phyloP scores from a whole-genome alignment of 2,888 invertebrate genomes.

The Archips xylosteana region DNA sequence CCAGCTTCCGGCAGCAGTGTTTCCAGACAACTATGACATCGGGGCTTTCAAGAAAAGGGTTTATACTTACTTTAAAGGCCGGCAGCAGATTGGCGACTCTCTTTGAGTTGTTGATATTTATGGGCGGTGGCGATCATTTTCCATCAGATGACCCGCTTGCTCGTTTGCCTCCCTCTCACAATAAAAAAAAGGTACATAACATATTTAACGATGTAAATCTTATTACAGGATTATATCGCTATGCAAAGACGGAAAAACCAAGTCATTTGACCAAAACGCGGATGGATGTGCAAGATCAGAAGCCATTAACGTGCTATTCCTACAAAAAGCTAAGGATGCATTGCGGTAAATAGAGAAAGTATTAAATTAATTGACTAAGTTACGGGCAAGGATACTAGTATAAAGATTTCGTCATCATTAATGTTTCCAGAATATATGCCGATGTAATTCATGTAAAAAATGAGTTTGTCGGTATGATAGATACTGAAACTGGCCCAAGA shows the following conservation, averaged over 20 bases:
- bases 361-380: too few relatives aligned
- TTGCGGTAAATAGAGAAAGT: constrained; percentile 48
- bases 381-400: too few relatives aligned
- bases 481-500: constrained; percentile 45
- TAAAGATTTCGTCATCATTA: background rate
- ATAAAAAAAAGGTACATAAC: too few relatives aligned
- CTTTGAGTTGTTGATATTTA: too few relatives aligned
- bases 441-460: constrained; percentile 54
- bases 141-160: too few relatives aligned
- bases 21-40: too few relatives aligned
- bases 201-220: background rate
- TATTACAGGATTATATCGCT: constrained; percentile 66
- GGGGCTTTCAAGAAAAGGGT: too few relatives aligned
- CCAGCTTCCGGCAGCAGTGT: too few relatives aligned
- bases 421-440: constrained; percentile 57
- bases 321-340: constrained; percentile 86
- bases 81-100: too few relatives aligned
- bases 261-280: constrained; percentile 92
- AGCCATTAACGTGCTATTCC: constrained; percentile 86
- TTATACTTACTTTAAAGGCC: too few relatives aligned
- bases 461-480: constrained; percentile 46
- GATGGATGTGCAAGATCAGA: constrained; percentile 90
- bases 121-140: too few relatives aligned
- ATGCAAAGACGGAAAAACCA: constrained; percentile 92
- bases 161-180: too few relatives aligned